Conservation (phyloP, 35 echinoderm and acorn worm genomes). For the Ophiothrix spiculata region DNA sequence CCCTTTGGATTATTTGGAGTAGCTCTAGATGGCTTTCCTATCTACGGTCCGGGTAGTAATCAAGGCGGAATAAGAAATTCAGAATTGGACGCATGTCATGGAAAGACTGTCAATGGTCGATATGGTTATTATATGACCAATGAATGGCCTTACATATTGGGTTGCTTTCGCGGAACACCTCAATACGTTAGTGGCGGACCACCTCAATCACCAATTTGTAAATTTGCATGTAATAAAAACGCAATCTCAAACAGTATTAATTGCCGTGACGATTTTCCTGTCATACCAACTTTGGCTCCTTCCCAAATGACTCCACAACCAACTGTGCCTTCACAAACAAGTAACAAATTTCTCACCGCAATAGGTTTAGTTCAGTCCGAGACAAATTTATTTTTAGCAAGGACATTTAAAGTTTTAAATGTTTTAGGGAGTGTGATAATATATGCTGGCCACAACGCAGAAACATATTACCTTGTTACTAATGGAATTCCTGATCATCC, state of each 20-base stretch:
- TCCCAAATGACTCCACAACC: background rate
- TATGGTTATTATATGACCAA: background rate
- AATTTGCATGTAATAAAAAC: background rate
- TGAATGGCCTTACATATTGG: background rate
- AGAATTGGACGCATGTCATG: background rate
- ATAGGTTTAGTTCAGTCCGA: background rate
- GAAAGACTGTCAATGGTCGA: background rate
- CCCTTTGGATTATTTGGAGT: background rate
- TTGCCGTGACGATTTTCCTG: background rate
- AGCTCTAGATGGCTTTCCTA: background rate
- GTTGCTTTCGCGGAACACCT: background rate
- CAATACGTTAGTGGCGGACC: background rate
- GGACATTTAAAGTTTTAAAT: background rate
- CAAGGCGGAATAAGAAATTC: background rate
- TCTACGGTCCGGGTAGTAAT: background rate
- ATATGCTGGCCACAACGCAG: background rate
- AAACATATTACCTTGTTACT: background rate
- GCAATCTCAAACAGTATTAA: background rate
- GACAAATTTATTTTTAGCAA: background rate
- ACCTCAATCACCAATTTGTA: background rate
- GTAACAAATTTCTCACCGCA: too few relatives aligned
- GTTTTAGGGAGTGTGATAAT: background rate
- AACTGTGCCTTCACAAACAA: background rate
- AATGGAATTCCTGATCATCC: background rate
- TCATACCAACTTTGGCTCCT: background rate